Base-by-base conservation (phyloP, 2,888 invertebrate genomes). In the Drosophila meridionalis region DNA sequence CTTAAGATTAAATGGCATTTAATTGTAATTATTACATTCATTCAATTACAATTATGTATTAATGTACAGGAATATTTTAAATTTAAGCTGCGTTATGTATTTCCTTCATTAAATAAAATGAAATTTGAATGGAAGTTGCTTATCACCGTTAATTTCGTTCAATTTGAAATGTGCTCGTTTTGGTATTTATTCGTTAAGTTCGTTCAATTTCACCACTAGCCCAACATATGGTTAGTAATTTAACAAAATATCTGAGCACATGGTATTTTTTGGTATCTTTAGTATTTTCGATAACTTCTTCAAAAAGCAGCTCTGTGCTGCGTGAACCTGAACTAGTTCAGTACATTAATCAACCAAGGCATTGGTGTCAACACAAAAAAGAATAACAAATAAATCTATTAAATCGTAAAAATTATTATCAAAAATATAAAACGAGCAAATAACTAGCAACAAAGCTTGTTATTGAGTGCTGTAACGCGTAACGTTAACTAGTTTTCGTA, bases 371-470 rank as follows among this genome's bases (percentile, higher is more conserved):
- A 11, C 11, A 0, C 38, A 12, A n/a, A 28, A 11, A 38, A 68
- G 36, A 56, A 50, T 26, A 26, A 69, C 12, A 67, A 58, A 4
- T 38, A 2, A 28, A n/a, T 55, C 8, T 26, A 30, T 30, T 28
- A 42, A 42, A 42, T 53, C 4, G 12, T 11, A 26, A 14, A 7
- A 38, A 28, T 12, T 12, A 0, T 5, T 28, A 40, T 38, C 38
- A 0, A 38, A 7, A 26, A 14, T 14, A 4, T 12, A 8, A 12
- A 12, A 8, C 9, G 38, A 9, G 28, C 0, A 28, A 30, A n/a
- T n/a, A 8, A 3, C 11, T 30, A 1, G 2, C 6, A 30, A 14
- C 28, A 28, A 28, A 9, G 9, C 3, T n/a, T n/a, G 11, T 6
- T 58, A 9, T 20, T 12, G 26, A 26, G 5, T 6, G 26, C 7